Evolutionary conservation across 2,888 invertebrate species (phyloP).

Genomic region (Xanthorhoe spadicearia): DNA sequence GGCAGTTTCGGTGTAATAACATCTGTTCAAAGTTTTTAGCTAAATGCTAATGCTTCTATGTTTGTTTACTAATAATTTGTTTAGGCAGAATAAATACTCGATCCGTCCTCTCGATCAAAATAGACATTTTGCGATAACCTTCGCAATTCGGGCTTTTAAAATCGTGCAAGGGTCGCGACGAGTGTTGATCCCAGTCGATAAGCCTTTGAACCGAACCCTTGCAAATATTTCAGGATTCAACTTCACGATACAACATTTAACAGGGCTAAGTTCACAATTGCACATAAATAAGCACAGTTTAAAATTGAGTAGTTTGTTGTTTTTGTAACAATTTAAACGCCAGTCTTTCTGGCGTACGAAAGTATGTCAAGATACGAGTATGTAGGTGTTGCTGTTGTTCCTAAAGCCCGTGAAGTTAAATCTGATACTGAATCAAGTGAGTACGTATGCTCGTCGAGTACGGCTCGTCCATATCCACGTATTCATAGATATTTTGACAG

Average conservation of each 20-base stretch:
- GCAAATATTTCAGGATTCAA: constrained; percentile 24
- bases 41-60: background rate
- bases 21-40: background rate
- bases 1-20: background rate
- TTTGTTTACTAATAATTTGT: constrained; percentile 8
- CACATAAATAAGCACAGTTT: background rate
- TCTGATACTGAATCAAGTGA: too few relatives aligned
- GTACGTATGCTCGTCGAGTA: too few relatives aligned
- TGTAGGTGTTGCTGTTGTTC: too few relatives aligned
- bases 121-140: constrained; percentile 46
- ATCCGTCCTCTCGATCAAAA: constrained; percentile 12
- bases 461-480: too few relatives aligned
- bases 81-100: constrained; percentile 8
- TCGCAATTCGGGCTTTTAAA: constrained; percentile 30
- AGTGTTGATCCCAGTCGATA: constrained; percentile 50
- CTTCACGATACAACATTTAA: background rate
- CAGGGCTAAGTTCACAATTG: too few relatives aligned
- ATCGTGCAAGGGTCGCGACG: constrained; percentile 42
- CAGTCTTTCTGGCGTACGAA: too few relatives aligned
- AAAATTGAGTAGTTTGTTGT: too few relatives aligned
- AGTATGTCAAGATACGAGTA: too few relatives aligned
- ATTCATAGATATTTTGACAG: too few relatives aligned
- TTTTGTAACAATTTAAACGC: too few relatives aligned
- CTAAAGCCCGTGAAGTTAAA: too few relatives aligned
- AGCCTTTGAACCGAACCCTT: constrained; percentile 48